phyloP scores from a whole-genome alignment of 1,140 invertebrate genomes.

The Leucophenga varia region DNA sequence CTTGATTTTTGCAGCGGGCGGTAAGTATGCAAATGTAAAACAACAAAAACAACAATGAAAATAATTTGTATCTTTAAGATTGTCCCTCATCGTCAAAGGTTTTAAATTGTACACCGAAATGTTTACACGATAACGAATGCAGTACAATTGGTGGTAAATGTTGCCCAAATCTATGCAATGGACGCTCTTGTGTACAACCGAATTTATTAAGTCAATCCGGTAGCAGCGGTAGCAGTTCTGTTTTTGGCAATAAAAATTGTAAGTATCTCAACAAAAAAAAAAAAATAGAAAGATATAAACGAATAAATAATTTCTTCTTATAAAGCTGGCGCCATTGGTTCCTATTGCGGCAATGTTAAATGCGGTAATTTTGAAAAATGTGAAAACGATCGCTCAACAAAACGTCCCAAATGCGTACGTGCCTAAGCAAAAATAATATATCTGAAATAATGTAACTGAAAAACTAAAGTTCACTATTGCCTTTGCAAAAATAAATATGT shows the following conservation, averaged over 20 bases:
- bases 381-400: conserved; percentile 64
- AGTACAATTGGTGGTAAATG: conserved; percentile 63
- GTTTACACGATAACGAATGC: conserved; percentile 67
- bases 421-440: conserved; percentile 49
- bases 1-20: conserved; percentile 29
- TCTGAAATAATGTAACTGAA: no score
- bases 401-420: conserved; percentile 67
- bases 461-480: no score
- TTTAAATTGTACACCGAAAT: conserved; percentile 66
- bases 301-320: not conserved
- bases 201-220: conserved; percentile 51
- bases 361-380: conserved; percentile 69
- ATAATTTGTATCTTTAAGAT: conserved; percentile 29
- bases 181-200: conserved; percentile 63
- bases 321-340: conserved; percentile 59
- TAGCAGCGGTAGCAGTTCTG: conserved; percentile 23
- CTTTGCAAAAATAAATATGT: no score
- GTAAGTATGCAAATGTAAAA: conserved; percentile 35
- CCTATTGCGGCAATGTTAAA: conserved; percentile 69
- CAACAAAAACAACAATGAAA: no score
- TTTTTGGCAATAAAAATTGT: conserved; percentile 53
- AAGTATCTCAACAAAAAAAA: no score
- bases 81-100: conserved; percentile 67
- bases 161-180: conserved; percentile 70
- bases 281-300: no score